Base-by-base conservation (phyloP, 2,113 vertebrate genomes). In the Megaptera novaeangliae region DNA sequence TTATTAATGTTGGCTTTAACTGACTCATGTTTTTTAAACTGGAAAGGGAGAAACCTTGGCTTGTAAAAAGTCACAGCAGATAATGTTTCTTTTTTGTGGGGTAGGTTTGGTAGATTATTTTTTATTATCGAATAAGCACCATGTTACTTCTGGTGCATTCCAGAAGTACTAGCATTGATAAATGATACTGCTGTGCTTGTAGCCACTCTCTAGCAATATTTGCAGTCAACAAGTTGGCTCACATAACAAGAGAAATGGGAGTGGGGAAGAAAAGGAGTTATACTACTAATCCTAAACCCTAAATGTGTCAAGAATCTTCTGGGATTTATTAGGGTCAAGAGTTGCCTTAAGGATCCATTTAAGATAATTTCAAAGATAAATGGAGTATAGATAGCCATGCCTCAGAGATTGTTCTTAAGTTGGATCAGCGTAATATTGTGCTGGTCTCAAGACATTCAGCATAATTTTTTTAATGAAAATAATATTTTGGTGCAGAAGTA, bases 281-380 rank as follows among this genome's bases (percentile, higher is more conserved):
- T 18, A 29, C n/a, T 12, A 63, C 72, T 82, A 78, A 93, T 80
- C n/a, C 63, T 71, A 46, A 97, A 89, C 57, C 29, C 66, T 91
- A 83, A 94, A 55, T 29, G 68, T 96, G n/a, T 82, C 91, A 72
- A 80, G 80, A 91, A 74, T 88, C 68, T 93, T 44, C 34, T 94
- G 55, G 34, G 75, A 83, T 71, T 86, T 90, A 78, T 87, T 68
- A 66, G 31, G 57, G 63, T 87, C 80, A 87, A 90, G 63, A 93
- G 7, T 21, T 88, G 10, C 85, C 63, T 94, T 61, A 39, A 96
- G 69, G 21, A 91, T 92, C 55, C 49, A 87, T 95, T 72, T 88
- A 92, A 92, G 55, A 92, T 61, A 13, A 94, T 92, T 83, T 68
- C 55, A 52, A 87, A 90, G 55, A 71, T 52, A 88, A 80, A 86